These are phyloP conservation scores for Echinometra lucunter DNA, from an alignment of 53 echinoderm and acorn worm genomes.

Conservation along the genomic window DNA sequence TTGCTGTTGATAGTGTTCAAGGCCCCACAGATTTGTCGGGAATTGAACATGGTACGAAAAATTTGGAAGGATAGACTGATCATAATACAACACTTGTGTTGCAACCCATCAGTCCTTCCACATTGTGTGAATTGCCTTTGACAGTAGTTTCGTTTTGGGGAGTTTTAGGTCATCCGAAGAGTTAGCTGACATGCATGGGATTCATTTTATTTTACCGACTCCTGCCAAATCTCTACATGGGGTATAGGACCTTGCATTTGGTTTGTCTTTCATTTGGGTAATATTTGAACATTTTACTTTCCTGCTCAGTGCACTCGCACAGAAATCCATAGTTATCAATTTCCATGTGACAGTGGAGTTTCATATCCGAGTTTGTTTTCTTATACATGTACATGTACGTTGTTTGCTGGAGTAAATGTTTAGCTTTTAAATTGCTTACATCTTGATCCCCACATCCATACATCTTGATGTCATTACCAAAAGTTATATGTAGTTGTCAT, in stretches of 20 bases:
- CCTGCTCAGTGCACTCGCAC: too few relatives aligned
- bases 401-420: too few relatives aligned
- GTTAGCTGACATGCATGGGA: not conserved
- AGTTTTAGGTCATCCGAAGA: not conserved
- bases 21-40: not conserved
- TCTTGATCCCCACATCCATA: too few relatives aligned
- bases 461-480: too few relatives aligned
- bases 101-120: not conserved
- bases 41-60: not conserved
- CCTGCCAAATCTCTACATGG: not conserved
- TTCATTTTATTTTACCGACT: not conserved
- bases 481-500: too few relatives aligned
- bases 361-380: too few relatives aligned
- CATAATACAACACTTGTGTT: slow-evolving; percentile 1
- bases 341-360: too few relatives aligned
- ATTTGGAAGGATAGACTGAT: not conserved
- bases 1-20: not conserved
- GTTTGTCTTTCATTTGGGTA: not conserved
- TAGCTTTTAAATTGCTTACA: too few relatives aligned
- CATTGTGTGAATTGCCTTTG: not conserved
- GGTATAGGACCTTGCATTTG: not conserved
- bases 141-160: not conserved
- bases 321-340: too few relatives aligned
- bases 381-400: too few relatives aligned
- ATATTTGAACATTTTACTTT: not conserved